Evolutionary conservation across 1,140 invertebrate species (phyloP).

Genomic region (Apis laboriosa): DNA sequence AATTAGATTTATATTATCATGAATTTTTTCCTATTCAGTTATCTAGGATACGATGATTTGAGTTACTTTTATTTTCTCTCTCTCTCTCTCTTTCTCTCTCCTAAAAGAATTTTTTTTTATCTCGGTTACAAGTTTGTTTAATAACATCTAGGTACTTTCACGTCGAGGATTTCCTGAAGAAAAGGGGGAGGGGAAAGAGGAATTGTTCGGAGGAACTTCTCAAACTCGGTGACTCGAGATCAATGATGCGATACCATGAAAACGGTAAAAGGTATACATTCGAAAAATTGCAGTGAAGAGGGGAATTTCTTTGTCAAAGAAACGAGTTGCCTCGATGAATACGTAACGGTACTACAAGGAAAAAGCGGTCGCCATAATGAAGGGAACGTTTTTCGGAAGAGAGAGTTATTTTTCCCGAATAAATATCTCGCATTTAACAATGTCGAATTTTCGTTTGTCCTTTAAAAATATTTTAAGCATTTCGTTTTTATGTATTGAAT

Average conservation of each 20-base stretch:
- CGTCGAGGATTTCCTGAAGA: background rate
- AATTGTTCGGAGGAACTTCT: background rate
- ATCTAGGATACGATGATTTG: background rate
- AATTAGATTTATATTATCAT: background rate
- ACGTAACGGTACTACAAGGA: no score
- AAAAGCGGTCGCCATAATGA: background rate
- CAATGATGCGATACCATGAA: background rate
- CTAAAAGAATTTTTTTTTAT: background rate
- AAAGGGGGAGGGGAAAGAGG: background rate
- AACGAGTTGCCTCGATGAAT: background rate
- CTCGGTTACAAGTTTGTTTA: background rate
- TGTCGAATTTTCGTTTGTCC: background rate
- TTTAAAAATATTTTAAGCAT: background rate
- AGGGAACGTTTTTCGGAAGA: background rate
- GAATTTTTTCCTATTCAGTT: background rate
- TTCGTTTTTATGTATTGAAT: background rate
- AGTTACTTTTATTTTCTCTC: background rate
- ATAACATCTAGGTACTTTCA: slow-evolving; percentile 3
- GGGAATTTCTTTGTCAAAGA: background rate
- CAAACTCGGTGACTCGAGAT: background rate
- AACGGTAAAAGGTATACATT: background rate
- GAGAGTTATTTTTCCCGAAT: background rate
- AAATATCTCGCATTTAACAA: background rate
- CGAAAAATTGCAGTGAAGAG: background rate
- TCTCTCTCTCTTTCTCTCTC: no score